Percentiles rank a stretch among this genome's conserved stretches.
These are phyloP conservation scores for Plodia interpunctella DNA, from an alignment of 1,140 invertebrate genomes.

Conservation along the genomic window DNA sequence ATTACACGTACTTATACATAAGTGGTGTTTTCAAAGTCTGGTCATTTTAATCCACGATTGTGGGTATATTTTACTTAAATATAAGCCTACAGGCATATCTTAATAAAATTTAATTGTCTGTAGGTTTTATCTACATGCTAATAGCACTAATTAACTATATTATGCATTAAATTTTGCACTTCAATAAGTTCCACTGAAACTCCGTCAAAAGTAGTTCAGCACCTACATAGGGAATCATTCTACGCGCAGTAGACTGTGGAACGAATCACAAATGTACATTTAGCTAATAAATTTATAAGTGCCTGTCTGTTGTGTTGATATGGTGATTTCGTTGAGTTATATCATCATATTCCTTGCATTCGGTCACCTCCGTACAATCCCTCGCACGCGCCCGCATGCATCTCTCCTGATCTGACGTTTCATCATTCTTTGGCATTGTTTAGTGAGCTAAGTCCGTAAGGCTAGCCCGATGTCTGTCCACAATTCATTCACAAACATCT, in stretches of 20 bases:
- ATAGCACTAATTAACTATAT: slow-evolving; percentile 64
- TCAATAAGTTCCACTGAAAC: slow-evolving; percentile 42
- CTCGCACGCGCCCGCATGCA: slow-evolving; percentile 34
- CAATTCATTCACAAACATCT: slow-evolving; percentile 28
- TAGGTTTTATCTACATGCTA: slow-evolving; percentile 45
- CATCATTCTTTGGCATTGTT: slow-evolving; percentile 73
- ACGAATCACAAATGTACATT: slow-evolving; percentile 26
- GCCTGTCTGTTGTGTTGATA: slow-evolving; percentile 24
- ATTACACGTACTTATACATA: slow-evolving; percentile 51
- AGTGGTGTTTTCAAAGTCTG: slow-evolving; percentile 57
- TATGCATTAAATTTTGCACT: slow-evolving; percentile 65
- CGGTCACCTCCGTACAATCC: slow-evolving; percentile 36
- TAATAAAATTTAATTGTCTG: slow-evolving; percentile 42
- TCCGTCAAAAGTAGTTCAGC: slow-evolving; percentile 50
- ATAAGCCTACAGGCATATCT: slow-evolving; percentile 33
- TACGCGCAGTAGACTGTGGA: slow-evolving; percentile 38
- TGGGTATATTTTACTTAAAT: slow-evolving; percentile 32
- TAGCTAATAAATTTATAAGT: slow-evolving; percentile 20
- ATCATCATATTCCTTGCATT: slow-evolving; percentile 40
- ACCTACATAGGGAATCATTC: slow-evolving; percentile 51
- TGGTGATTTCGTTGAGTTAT: slow-evolving; percentile 28
- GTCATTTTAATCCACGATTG: slow-evolving; percentile 37
- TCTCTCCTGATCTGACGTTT: slow-evolving; percentile 34
- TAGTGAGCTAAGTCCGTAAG: slow-evolving; percentile 64
- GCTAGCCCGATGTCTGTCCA: slow-evolving; percentile 40